Evolutionary conservation across 2,888 invertebrate species (phyloP).

Genomic region (Idaea biselata): DNA sequence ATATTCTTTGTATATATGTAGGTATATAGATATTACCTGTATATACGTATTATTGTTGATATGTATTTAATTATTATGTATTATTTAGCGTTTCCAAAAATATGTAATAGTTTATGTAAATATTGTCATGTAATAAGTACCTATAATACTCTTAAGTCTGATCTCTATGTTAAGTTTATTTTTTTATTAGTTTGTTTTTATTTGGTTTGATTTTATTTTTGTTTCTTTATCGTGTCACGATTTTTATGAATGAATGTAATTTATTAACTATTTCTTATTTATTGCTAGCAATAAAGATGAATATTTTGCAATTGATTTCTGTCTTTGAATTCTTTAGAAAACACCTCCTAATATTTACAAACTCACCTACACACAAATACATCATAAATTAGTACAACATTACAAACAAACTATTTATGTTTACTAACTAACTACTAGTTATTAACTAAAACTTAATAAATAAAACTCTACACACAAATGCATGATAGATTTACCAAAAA

Average conservation of each 20-base stretch:
- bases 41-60: constrained; percentile 14
- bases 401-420: too few relatives aligned
- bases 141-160: constrained; percentile 30
- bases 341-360: background rate
- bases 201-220: constrained; percentile 30
- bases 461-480: background rate
- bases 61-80: constrained; percentile 9
- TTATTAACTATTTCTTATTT: constrained; percentile 35
- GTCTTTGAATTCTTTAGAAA: background rate
- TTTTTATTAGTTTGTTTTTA: constrained; percentile 21
- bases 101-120: constrained; percentile 17
- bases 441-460: too few relatives aligned
- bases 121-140: constrained; percentile 20
- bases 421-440: too few relatives aligned
- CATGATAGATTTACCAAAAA: too few relatives aligned
- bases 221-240: constrained; percentile 51
- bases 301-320: background rate
- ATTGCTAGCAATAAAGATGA: constrained; percentile 29
- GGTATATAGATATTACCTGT: constrained; percentile 19
- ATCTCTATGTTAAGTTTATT: constrained; percentile 23
- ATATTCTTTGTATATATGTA: constrained; percentile 14
- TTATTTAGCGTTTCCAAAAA: constrained; percentile 4
- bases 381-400: too few relatives aligned
- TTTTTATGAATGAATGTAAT: constrained; percentile 41
- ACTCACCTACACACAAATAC: background rate